Conservation (phyloP, 2,113 vertebrate genomes). For the Eulemur rufifrons region DNA sequence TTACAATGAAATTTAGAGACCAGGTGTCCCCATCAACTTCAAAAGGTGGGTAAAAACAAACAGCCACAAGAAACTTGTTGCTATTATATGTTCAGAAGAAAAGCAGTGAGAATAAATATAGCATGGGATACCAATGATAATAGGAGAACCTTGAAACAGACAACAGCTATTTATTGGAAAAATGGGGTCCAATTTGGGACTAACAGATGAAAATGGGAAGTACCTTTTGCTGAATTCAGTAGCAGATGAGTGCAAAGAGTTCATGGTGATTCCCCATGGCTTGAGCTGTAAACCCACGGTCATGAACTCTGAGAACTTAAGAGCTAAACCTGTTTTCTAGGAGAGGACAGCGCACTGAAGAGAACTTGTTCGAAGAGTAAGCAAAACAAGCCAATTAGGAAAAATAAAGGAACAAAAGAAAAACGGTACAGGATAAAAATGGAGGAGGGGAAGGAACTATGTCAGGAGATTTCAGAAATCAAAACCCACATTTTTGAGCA, state of each 20-base stretch:
- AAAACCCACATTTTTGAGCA: not conserved
- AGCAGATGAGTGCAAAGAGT: not conserved
- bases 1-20: not conserved
- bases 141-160: not conserved
- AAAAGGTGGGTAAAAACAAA: not conserved
- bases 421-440: not conserved
- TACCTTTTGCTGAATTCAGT: not conserved
- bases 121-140: not conserved
- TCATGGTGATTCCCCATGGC: not conserved
- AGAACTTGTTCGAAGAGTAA: not conserved
- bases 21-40: not conserved
- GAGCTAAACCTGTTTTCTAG: not conserved
- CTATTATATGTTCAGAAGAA: not conserved
- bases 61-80: not conserved
- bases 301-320: not conserved
- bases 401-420: not conserved
- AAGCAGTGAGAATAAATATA: not conserved
- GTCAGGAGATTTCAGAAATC: not conserved
- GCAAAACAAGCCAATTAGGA: not conserved
- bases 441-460: not conserved
- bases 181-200: not conserved
- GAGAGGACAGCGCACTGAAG: not conserved
- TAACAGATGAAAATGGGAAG: not conserved
- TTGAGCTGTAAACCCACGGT: not conserved
- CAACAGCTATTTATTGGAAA: not conserved